A percentile compares a stretch with the other conserved stretches of the same genome.
Evolutionary conservation across 1,140 invertebrate genomes (phyloP).

Genomic region (Leptoteleia sp.): DNA sequence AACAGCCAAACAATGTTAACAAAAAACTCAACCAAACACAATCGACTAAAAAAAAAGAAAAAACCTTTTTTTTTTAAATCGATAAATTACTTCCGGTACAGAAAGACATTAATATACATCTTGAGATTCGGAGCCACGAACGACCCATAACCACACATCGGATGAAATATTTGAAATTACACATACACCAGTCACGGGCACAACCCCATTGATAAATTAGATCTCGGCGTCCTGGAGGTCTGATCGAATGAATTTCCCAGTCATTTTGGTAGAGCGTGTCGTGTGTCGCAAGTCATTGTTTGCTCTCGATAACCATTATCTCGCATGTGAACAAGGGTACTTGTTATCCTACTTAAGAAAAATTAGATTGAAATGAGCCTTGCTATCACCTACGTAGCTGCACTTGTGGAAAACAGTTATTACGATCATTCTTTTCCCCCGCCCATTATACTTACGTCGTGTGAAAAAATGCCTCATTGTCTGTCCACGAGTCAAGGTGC

Average conservation of each 20-base stretch:
- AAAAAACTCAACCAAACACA: too few species aligned
- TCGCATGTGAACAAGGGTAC: slow-evolving; percentile 39
- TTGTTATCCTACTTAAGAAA: slow-evolving; percentile 42
- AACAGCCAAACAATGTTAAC: too few species aligned
- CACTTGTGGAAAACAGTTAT: slow-evolving; percentile 53
- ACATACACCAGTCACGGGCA: too few species aligned
- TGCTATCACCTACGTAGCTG: slow-evolving; percentile 42
- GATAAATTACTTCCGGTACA: too few species aligned
- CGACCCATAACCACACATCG: too few species aligned
- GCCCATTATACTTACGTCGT: slow-evolving; percentile 39
- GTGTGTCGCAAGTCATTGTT: slow-evolving; percentile 50
- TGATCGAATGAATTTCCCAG: slow-evolving; percentile 17
- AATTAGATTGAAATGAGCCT: slow-evolving; percentile 39
- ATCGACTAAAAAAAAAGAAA: too few species aligned
- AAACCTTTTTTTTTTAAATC: too few species aligned
- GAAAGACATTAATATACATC: too few species aligned
- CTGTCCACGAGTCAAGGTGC: slow-evolving; percentile 17
- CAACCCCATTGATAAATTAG: slow-evolving; percentile 20
- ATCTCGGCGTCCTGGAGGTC: not conserved
- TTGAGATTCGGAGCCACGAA: too few species aligned
- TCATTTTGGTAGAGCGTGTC: not conserved
- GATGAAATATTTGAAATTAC: too few species aligned
- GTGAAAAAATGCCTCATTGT: slow-evolving; percentile 56
- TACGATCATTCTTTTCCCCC: slow-evolving; percentile 26
- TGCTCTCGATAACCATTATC: slow-evolving; percentile 44